These are phyloP conservation scores for Anoplophora glabripennis DNA, from an alignment of 1,140 invertebrate genomes.

Conservation along the genomic window DNA sequence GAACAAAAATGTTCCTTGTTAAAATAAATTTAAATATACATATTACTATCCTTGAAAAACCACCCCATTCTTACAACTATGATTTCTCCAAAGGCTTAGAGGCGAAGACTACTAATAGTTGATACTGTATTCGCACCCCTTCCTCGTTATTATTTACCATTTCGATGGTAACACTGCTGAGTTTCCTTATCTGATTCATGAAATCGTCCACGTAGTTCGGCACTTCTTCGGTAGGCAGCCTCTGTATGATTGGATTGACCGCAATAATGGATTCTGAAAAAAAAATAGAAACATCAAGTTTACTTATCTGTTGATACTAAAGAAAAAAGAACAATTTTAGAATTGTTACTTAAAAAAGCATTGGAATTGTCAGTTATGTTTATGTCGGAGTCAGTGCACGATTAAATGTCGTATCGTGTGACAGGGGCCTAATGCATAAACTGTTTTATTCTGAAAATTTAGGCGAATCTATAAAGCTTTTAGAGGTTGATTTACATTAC, in stretches of 20 bases:
- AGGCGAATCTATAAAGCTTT: neutral
- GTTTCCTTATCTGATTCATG: conserved; percentile 50
- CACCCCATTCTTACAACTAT: too few species aligned
- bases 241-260: conserved; percentile 70
- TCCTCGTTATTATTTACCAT: conserved; percentile 48
- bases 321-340: neutral
- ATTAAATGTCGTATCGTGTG: neutral
- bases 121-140: conserved; percentile 50
- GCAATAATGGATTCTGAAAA: conserved; percentile 65
- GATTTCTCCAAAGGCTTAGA: conserved; percentile 18
- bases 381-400: neutral
- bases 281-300: conserved; percentile 18
- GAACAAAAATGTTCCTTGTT: too few species aligned
- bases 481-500: too few species aligned
- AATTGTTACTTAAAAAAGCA: neutral
- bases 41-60: too few species aligned
- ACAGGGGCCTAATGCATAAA: neutral
- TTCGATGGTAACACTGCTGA: conserved; percentile 48
- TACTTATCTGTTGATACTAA: too few species aligned
- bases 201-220: conserved; percentile 65
- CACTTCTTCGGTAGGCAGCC: conserved; percentile 61
- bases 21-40: too few species aligned
- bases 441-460: conserved; percentile 9
- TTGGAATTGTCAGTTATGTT: neutral
- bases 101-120: conserved; percentile 57